Evolutionary conservation across 2,797 vertebrate species (phyloP).

Genomic region (Emydoidea blandingii): DNA sequence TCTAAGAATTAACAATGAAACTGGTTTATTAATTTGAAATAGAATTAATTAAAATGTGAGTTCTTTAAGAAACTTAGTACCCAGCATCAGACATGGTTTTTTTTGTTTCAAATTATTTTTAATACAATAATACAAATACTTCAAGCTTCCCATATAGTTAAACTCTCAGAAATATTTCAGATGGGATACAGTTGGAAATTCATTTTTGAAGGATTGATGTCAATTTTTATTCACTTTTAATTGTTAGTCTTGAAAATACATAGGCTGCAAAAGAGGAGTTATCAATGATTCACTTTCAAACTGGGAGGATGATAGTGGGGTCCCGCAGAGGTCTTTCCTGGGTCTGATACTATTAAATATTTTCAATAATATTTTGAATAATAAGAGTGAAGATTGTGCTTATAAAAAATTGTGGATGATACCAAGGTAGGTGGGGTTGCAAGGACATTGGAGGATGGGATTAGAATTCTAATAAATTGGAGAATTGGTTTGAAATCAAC

Average conservation of each 20-base stretch:
- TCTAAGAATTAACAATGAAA: background rate
- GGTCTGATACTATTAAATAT: background rate
- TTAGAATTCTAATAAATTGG: background rate
- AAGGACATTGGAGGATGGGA: background rate
- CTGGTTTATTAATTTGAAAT: background rate
- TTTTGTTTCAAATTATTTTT: background rate
- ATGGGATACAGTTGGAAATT: background rate
- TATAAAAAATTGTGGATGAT: background rate
- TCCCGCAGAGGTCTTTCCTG: no score
- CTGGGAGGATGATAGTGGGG: background rate
- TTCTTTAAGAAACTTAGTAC: background rate
- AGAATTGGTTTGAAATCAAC: background rate
- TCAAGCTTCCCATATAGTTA: background rate
- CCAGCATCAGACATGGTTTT: background rate
- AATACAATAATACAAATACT: background rate
- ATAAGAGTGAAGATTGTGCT: no score
- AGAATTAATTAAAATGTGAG: background rate
- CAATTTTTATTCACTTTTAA: background rate
- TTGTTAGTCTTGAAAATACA: background rate
- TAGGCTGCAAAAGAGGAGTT: background rate
- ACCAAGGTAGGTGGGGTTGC: background rate
- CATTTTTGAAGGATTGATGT: background rate
- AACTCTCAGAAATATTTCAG: background rate
- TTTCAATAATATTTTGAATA: background rate
- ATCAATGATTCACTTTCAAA: background rate